Evolutionary conservation across 92 coral and sea anemone species (phyloP).

Genomic region (Bergia sp.): DNA sequence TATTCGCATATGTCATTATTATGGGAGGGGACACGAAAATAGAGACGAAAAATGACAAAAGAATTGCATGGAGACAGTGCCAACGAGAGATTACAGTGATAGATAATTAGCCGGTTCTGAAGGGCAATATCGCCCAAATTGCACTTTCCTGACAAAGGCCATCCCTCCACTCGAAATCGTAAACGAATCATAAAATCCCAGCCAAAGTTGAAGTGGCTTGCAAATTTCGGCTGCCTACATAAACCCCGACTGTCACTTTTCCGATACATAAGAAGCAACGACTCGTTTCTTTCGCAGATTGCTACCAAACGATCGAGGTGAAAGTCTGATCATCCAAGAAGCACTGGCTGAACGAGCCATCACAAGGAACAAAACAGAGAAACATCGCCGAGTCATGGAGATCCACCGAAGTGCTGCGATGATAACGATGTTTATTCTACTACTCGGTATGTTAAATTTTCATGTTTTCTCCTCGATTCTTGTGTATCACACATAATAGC

Average conservation of each 20-base stretch:
- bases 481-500: neutral
- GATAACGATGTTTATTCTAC: neutral
- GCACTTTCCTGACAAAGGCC: constrained; percentile 63
- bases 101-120: constrained; percentile 70
- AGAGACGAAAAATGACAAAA: constrained; percentile 37
- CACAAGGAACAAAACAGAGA: neutral
- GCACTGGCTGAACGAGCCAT: neutral
- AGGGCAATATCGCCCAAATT: constrained; percentile 65
- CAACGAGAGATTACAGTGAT: constrained; percentile 71
- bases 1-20: constrained; percentile 44
- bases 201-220: constrained; percentile 47
- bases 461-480: neutral
- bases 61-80: constrained; percentile 62
- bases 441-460: constrained; percentile 15
- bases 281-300: constrained; percentile 28
- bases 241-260: constrained; percentile 24
- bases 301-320: constrained; percentile 19
- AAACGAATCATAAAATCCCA: constrained; percentile 20
- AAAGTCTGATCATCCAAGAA: neutral
- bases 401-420: neutral
- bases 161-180: constrained; percentile 52
- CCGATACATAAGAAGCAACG: constrained; percentile 17
- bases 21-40: constrained; percentile 48
- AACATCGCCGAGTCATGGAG: constrained; percentile 17
- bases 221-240: constrained; percentile 44